phyloP scores from a whole-genome alignment of 2,797 vertebrate species.

The Gallirallus australis region DNA sequence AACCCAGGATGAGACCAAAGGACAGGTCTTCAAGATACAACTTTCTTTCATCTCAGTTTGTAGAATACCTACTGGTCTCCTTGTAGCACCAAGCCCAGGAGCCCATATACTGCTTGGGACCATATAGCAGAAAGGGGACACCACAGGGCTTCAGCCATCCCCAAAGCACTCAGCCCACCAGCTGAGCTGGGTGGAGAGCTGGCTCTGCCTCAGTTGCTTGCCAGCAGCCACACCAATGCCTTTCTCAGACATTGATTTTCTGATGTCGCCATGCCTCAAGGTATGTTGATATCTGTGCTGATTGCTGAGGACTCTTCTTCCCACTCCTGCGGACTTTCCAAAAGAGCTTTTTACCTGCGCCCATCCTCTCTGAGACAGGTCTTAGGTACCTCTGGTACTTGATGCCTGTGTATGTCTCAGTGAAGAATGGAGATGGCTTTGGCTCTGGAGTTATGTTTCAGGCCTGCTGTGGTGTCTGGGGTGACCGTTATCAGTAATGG shows the following conservation, averaged over 20 bases:
- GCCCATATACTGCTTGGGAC: no score
- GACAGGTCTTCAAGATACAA: neutral
- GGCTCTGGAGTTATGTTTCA: neutral
- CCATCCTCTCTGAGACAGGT: neutral
- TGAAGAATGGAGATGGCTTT: neutral
- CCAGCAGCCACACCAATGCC: fast-evolving
- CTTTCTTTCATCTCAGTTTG: neutral
- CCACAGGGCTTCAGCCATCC: neutral
- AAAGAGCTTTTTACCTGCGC: neutral
- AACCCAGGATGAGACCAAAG: neutral
- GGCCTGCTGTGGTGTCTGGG: neutral
- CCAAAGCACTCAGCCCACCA: neutral
- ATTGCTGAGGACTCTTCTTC: neutral
- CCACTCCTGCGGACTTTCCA: neutral
- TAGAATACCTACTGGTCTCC: neutral
- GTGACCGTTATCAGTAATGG: neutral
- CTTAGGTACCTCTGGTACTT: neutral
- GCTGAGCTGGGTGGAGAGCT: neutral
- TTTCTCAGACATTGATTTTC: neutral
- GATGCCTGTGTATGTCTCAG: neutral
- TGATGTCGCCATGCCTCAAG: neutral
- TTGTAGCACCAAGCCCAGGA: neutral
- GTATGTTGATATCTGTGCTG: neutral
- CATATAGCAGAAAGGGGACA: neutral
- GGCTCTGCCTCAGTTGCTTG: neutral